Conservation (phyloP, 2,113 vertebrate species). For the Egretta garzetta region DNA sequence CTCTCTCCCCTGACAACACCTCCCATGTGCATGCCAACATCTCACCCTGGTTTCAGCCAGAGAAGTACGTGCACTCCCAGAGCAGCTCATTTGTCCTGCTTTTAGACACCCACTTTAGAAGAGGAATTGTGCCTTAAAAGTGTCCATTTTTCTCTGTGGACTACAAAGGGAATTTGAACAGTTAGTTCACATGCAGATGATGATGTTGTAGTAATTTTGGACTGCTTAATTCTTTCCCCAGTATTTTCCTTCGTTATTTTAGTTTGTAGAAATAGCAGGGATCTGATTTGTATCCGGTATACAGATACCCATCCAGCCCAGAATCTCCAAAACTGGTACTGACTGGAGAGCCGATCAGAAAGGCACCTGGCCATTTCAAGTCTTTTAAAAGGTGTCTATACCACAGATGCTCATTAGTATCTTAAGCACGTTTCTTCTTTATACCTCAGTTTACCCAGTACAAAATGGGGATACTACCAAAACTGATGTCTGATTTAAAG, state of each 20-base stretch:
- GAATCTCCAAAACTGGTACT: not conserved
- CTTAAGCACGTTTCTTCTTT: not conserved
- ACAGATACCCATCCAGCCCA: not conserved
- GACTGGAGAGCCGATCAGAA: not conserved
- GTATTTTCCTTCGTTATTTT: not conserved
- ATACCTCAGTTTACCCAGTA: not conserved
- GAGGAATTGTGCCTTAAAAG: not conserved
- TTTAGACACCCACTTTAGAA: not conserved
- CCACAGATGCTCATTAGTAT: not conserved
- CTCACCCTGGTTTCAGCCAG: not conserved
- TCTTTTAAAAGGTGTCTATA: not conserved
- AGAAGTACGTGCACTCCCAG: not conserved
- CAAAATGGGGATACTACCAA: not conserved
- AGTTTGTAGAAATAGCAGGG: not conserved
- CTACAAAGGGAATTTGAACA: not conserved
- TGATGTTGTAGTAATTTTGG: not conserved
- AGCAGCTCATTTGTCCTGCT: not conserved
- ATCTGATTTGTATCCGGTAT: not conserved
- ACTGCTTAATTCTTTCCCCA: not conserved
- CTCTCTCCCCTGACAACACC: not conserved
- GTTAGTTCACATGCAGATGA: not conserved
- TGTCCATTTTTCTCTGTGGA: not conserved
- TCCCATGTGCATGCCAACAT: accelerated
- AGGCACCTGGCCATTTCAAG: not conserved
- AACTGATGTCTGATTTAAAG: not conserved